Base-by-base conservation (phyloP, 2,888 invertebrate species). In the Odontocolon sp. region DNA sequence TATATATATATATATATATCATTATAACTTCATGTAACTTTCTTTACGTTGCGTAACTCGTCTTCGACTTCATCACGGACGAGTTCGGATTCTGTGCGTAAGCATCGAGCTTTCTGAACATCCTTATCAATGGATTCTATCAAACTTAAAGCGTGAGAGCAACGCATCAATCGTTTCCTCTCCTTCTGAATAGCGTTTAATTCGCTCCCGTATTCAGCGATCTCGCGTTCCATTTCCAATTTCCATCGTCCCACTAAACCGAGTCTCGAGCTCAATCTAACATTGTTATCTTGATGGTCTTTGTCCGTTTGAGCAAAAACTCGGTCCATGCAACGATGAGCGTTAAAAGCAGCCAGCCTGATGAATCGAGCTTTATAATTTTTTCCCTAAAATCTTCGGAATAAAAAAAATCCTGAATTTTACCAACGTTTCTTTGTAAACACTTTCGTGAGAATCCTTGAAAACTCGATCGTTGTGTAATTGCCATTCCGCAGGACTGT, bases 21-120 rank as follows among this genome's bases (percentile, higher is more conserved):
- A 16, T 3, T 31, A 16, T n/a, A 18, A 38, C 4, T n/a, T 11
- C 5, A 31, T 26, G 4, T 0, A 11, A 14, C 33, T 4, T 28
- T 31, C 56, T 28, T 5, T 64, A 82, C 96, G 89, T 94, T 95
- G 9, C 95, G 93, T 6, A 96, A 87, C 88, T 95, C 95, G 81
- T 95, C 94, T 88, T 96, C 95, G 6, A 95, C 94, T 64, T 93
- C 89, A 84, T 96, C 96, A 8, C 95, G 91, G 0, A 95, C 94
- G 56, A 96, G 90, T 88, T 96, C 96, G 0, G 94, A 92, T 83
- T 94, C 93, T 28, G 94, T 92, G 11, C 95, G 92, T 52, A 73
- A 47, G 38, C 80, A 77, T 71, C 83, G 63, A 4, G 78, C 74
- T 9, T 56, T 74, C 59, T 67, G 73, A 4, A 80, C 56, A 33